Base-by-base conservation (phyloP, 2,888 invertebrate species). In the Athalia rosae region DNA sequence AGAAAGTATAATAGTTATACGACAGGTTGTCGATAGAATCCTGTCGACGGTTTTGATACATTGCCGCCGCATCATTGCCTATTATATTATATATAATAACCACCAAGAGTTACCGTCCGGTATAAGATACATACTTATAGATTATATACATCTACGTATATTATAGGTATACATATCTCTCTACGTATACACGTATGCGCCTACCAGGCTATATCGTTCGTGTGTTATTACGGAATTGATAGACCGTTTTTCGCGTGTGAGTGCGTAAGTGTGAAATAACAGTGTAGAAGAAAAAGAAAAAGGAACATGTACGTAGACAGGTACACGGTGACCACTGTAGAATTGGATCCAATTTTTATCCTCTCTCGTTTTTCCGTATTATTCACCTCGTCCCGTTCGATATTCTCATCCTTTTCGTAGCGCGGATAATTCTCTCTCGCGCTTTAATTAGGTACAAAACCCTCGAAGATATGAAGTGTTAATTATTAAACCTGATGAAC, bases 11-110 rank as follows among this genome's bases (percentile, higher is more conserved):
- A 84, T 84, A 77, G 83, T 81, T 77, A 56, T 56, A 76, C 79
- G 84, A 84, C 84, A 83, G 83, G 76, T 83, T 83, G 83, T 82
- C 84, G 84, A 84, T 84, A 82, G 79, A 80, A 81, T 81, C 28
- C 79, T 79, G 79, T 79, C 82, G 79, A 79, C 79, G 79, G 80
- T 79, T 67, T 82, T 83, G 83, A 84, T 83, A 82, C 84, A 82
- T 84, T 78, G 84, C 80, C 64, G 73, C 71, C 67, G 82, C 81
- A 83, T 84, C 83, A 83, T 84, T 83, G 82, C 79, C 80, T 79
- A 81, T 84, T 81, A 83, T 82, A 81, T 83, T 81, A 82, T 81
- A 82, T 82, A 67, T 67, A 53, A 67, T 67, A 59, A 50, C 67
- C 28, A 41, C 41, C 13, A 43, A 45, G 71, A 50, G 15, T 53